phyloP scores from a whole-genome alignment of 2,113 vertebrate species.

The Meles meles region DNA sequence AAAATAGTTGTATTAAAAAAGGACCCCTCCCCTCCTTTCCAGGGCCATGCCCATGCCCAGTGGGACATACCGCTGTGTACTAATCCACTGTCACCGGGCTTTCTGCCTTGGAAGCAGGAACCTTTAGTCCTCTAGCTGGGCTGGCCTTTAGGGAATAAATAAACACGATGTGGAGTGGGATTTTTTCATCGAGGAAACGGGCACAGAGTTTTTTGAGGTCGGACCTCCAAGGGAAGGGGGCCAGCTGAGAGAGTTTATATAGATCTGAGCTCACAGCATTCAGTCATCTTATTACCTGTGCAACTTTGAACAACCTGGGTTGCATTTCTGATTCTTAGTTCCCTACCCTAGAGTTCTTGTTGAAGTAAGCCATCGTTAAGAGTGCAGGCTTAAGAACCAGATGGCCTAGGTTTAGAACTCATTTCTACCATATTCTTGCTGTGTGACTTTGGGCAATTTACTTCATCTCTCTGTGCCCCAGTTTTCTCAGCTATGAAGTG shows the following conservation, averaged over 20 bases:
- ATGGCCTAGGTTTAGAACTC: not conserved
- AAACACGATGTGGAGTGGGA: not conserved
- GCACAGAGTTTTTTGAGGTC: not conserved
- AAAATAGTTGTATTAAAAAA: not conserved
- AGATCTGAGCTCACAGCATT: accelerated
- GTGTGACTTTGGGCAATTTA: not conserved
- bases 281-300: not conserved
- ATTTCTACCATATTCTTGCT: not conserved
- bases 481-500: not conserved
- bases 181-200: too few relatives aligned
- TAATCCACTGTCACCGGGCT: accelerated
- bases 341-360: not conserved
- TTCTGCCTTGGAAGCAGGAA: not conserved
- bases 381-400: not conserved
- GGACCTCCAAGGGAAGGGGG: not conserved
- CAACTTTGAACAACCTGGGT: not conserved
- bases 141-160: too few relatives aligned
- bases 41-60: not conserved
- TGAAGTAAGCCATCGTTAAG: not conserved
- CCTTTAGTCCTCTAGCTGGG: accelerated
- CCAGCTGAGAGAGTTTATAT: not conserved
- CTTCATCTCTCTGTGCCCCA: not conserved
- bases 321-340: accelerated
- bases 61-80: accelerated
- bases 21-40: not conserved